Conservation (phyloP, 2,888 invertebrate species). For the Acronicta aceris region DNA sequence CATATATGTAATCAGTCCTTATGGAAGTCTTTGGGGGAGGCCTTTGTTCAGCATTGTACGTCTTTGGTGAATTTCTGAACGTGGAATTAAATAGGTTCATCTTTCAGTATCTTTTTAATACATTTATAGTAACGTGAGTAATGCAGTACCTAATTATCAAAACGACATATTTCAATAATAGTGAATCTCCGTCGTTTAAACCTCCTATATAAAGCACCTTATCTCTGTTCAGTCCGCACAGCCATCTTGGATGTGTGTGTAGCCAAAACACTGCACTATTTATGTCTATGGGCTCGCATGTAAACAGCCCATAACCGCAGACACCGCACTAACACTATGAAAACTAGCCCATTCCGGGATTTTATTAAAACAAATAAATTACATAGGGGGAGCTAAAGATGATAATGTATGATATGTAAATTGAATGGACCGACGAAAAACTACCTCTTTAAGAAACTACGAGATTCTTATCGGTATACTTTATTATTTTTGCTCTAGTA, state of each 20-base stretch:
- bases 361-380: conserved; percentile 78
- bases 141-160: too few species aligned
- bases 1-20: too few species aligned
- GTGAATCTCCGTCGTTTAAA: conserved; percentile 1
- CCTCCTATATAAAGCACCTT: conserved; percentile 21
- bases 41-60: too few species aligned
- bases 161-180: neutral
- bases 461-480: conserved; percentile 53
- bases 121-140: too few species aligned
- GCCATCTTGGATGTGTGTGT: conserved; percentile 43
- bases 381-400: conserved; percentile 64
- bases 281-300: conserved; percentile 76
- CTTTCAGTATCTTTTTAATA: too few species aligned
- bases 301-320: conserved; percentile 82
- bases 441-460: conserved; percentile 53
- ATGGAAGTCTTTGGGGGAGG: too few species aligned
- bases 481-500: conserved; percentile 51
- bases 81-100: too few species aligned
- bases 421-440: conserved; percentile 65
- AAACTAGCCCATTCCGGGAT: conserved; percentile 80
- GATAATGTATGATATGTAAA: conserved; percentile 71
- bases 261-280: conserved; percentile 54
- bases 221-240: conserved; percentile 42
- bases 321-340: conserved; percentile 77
- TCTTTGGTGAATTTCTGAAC: too few species aligned